These are phyloP conservation scores for Ischnus inquisitorius DNA, from an alignment of 2,888 invertebrate species.

Conservation along the genomic window DNA sequence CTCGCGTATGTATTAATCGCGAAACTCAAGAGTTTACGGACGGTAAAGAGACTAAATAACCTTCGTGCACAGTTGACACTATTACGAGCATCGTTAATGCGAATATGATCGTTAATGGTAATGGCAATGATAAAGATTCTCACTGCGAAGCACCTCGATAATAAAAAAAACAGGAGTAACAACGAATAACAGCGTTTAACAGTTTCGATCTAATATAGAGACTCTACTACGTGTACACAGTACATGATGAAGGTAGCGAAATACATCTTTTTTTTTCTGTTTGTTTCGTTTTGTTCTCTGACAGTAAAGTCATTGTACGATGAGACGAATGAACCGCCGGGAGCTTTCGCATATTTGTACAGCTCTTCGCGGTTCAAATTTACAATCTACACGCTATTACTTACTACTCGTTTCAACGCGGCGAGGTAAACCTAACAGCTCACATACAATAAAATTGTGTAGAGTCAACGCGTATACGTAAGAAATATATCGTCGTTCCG, in stretches of 20 bases:
- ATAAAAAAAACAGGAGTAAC: slow-evolving; percentile 44
- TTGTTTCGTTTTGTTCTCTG: not conserved
- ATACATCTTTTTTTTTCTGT: not conserved
- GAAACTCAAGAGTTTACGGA: slow-evolving; percentile 34
- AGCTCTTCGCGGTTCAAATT: slow-evolving; percentile 19
- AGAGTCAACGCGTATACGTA: slow-evolving; percentile 15
- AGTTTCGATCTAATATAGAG: slow-evolving; percentile 24
- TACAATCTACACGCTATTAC: not conserved
- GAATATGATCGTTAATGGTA: slow-evolving; percentile 16
- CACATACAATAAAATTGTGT: not conserved
- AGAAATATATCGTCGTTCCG: slow-evolving; percentile 24
- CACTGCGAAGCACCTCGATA: slow-evolving; percentile 52
- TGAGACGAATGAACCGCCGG: not conserved
- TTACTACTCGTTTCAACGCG: not conserved
- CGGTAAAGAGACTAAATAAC: slow-evolving; percentile 6
- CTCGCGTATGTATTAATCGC: slow-evolving; percentile 16
- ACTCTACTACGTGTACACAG: slow-evolving; percentile 15
- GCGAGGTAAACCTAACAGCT: slow-evolving; percentile 1
- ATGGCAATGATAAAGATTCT: slow-evolving; percentile 10
- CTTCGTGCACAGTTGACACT: not conserved
- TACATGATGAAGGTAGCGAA: slow-evolving; percentile 15
- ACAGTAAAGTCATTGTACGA: not conserved
- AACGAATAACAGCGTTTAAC: slow-evolving; percentile 41
- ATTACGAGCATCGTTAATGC: not conserved
- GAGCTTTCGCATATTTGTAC: slow-evolving; percentile 38